Evolutionary conservation across 2,888 invertebrate genomes (phyloP).

Genomic region (Drosophila tripunctata): DNA sequence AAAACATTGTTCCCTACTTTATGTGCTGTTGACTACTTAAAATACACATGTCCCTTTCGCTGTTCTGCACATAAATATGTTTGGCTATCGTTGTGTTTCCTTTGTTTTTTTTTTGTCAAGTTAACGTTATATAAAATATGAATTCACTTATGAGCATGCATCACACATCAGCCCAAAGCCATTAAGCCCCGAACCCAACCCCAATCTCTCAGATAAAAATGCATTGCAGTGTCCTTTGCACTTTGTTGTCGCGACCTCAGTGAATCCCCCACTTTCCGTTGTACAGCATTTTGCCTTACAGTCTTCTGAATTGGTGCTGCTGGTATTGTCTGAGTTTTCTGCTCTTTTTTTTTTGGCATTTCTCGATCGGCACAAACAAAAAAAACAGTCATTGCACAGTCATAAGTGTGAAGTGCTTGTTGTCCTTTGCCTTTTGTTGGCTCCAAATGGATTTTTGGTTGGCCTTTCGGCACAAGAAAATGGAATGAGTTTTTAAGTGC

Average conservation of each 20-base stretch:
- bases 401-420: conserved; percentile 36
- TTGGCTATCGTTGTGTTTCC: conserved; percentile 31
- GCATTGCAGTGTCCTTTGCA: conserved; percentile 17
- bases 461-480: conserved; percentile 11
- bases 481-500: conserved; percentile 7
- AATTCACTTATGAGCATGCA: conserved; percentile 80
- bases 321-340: conserved; percentile 27
- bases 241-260: conserved; percentile 26
- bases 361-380: conserved; percentile 37
- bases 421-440: conserved; percentile 15
- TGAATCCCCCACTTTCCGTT: background rate
- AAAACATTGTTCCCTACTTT: background rate
- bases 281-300: conserved; percentile 4
- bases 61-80: conserved; percentile 22
- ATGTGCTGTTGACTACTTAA: background rate
- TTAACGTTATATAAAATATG: conserved; percentile 82
- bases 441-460: conserved; percentile 29
- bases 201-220: conserved; percentile 32
- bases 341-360: conserved; percentile 29
- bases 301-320: conserved; percentile 22
- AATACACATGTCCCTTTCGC: too few species aligned
- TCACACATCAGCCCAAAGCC: conserved; percentile 78
- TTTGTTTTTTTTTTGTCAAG: conserved; percentile 39
- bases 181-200: conserved; percentile 64
- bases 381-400: conserved; percentile 15